Evolutionary conservation across 2,888 invertebrate genomes (phyloP), one percentile per base, ranked within the genome.

Genomic region (Xestia c-nigrum): DNA sequence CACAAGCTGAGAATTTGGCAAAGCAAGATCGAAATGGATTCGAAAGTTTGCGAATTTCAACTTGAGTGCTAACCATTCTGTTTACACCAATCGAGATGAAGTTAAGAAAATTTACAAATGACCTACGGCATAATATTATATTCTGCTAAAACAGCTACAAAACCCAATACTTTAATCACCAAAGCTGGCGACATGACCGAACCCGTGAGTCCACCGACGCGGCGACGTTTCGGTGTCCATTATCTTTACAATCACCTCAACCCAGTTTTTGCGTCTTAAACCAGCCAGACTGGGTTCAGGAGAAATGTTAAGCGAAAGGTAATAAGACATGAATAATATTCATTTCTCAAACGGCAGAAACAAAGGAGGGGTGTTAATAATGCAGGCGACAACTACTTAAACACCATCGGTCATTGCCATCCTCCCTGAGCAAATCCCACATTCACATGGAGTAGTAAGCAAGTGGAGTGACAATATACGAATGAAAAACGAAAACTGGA

Each of bases 21-120:
- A 83, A 85, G 85, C 85, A 74, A 72, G 59, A 50, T 71, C 57
- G 50, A 46, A 59, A 64, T 74, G 43, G 16, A 59, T 73, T 84
- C 52, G 65, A 72, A 50, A 59, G 55, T 59, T 77, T 69, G 21
- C 55, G 7, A 21, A 70, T 43, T 64, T 31, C 6, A 31, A 59
- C 14, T 55, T 55, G 59, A 65, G n/a, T 55, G 6, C 43, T 66
- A 43, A 61, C n/a, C 9, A 52, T 47, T 80, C 4, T 14, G 3
- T 65, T 80, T 59, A 63, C n/a, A 80, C 52, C 59, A 40, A 43
- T 14, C 40, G 14, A 46, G 7, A 77, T 52, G 46, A 69, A 63
- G 16, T 31, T 46, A n/a, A 43, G 21, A 61, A 59, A 43, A 57
- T 66, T 19, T n/a, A 64, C 40, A 65, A 64, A 80, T 80, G 14